Evolutionary conservation across 2,797 vertebrate genomes (phyloP).

Genomic region (Mionectes olivaceus): DNA sequence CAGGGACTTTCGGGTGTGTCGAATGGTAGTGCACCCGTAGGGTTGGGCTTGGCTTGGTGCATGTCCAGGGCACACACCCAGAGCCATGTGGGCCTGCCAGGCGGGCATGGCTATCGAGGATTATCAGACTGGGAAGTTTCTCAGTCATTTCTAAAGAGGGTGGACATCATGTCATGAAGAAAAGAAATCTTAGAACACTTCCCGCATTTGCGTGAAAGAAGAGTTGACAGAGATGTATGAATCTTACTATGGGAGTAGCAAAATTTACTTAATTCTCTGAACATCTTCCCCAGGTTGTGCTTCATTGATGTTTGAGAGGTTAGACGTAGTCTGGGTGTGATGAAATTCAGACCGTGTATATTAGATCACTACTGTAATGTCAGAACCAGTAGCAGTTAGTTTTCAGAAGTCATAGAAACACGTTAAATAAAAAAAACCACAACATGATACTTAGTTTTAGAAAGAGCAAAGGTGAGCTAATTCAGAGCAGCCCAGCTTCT

Average conservation of each 20-base stretch:
- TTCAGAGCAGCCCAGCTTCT: not conserved
- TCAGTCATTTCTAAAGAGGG: not conserved
- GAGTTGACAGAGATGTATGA: not conserved
- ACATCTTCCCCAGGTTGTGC: not conserved
- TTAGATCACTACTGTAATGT: not conserved
- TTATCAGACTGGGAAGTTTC: not conserved
- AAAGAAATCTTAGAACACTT: not conserved
- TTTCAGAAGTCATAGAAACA: not conserved
- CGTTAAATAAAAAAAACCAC: not conserved
- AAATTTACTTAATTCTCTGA: not conserved
- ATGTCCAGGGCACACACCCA: not conserved
- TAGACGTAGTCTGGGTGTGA: not conserved
- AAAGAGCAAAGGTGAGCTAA: not conserved
- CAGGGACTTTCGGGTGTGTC: fast-evolving
- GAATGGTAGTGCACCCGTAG: fast-evolving
- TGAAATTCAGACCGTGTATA: not conserved
- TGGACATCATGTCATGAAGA: not conserved
- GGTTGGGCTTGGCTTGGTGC: not conserved
- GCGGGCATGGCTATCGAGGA: fast-evolving
- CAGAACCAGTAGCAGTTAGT: not conserved
- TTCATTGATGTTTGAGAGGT: not conserved
- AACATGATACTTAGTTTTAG: not conserved
- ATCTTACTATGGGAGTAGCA: not conserved
- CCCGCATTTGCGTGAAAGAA: not conserved
- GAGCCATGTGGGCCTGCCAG: fast-evolving